A percentile compares a stretch with the other conserved stretches of the same genome.
Evolutionary conservation across 2,113 vertebrate genomes (phyloP).

Genomic region (Myiopsitta monachus): DNA sequence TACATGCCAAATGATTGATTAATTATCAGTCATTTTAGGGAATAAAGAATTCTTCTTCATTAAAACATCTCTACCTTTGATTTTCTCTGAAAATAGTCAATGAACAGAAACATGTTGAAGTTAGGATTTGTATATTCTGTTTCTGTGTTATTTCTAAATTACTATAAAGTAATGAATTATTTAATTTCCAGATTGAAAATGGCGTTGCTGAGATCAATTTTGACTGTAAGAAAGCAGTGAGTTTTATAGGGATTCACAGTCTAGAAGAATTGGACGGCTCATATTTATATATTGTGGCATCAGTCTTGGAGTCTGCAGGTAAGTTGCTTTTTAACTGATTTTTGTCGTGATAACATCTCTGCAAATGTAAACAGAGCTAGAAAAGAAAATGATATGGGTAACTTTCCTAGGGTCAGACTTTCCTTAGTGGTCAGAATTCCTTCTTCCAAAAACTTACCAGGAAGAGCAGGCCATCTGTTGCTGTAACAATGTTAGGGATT

Average conservation of each 20-base stretch:
- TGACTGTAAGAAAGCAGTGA: slow-evolving; percentile 63
- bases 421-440: background rate
- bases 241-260: slow-evolving; percentile 51
- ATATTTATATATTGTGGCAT: slow-evolving; percentile 73
- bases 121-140: background rate
- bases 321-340: background rate
- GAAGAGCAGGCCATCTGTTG: background rate
- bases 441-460: background rate
- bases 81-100: background rate
- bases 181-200: slow-evolving; percentile 63
- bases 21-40: background rate
- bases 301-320: slow-evolving; percentile 74
- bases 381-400: background rate
- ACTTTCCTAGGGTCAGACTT: background rate
- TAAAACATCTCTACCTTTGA: background rate
- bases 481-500: background rate
- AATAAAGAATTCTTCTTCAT: background rate
- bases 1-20: background rate
- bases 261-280: slow-evolving; percentile 72
- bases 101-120: background rate
- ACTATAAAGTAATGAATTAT: background rate
- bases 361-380: background rate
- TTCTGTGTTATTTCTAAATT: background rate
- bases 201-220: slow-evolving; percentile 69
- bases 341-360: background rate